Base-by-base conservation (phyloP, 1,140 invertebrate species). In the Sitodiplosis mosellana region DNA sequence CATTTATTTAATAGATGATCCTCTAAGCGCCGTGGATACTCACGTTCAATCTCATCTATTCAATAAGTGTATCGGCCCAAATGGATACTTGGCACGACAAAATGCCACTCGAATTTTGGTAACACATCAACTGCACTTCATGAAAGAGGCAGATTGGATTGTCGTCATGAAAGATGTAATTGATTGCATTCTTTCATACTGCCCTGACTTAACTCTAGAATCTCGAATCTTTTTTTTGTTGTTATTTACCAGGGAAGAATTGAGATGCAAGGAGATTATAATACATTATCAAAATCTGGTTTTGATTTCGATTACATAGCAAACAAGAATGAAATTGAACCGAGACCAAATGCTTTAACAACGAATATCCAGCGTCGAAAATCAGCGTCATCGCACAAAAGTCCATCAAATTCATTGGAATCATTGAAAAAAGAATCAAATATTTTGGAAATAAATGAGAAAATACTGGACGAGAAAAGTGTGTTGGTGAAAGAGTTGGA, bases 1-100 rank as follows among this genome's bases (percentile, higher is more conserved):
- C 55, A 74, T 89, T 38, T 88, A 87, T 54, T 59, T 91, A 1
- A 60, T 91, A 17, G 87, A 91, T 55, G 87, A 91, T 62, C 85
- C 86, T 2, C 64, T 89, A 1, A 84, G 81, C 43, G 87, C 86
- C 1, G 80, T 84, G 2, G 81, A 83, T 53, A 72, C 80, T 0
- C 77, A 82, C 34, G 80, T 84, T 0, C 78, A 78, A 2, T 76
- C 78, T 42, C 76, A 80, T 51, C 59, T 83, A 17, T 82, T 83
- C 48, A 74, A 81, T 33, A 72, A 79, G 46, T 81, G 79, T 49
- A 73, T 83, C 54, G 33, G 42, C 12, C 34, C 27, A 12, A 52
- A 64, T 55, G 53, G 63, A 52, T 58, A 74, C 57, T 52, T 58
- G 65, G 50, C 53, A 50, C 7, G 65, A 58, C 1, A 72, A 66